These are phyloP conservation scores for Sphyrna mokarran DNA, from an alignment of 2,113 vertebrate genomes.

Conservation along the genomic window DNA sequence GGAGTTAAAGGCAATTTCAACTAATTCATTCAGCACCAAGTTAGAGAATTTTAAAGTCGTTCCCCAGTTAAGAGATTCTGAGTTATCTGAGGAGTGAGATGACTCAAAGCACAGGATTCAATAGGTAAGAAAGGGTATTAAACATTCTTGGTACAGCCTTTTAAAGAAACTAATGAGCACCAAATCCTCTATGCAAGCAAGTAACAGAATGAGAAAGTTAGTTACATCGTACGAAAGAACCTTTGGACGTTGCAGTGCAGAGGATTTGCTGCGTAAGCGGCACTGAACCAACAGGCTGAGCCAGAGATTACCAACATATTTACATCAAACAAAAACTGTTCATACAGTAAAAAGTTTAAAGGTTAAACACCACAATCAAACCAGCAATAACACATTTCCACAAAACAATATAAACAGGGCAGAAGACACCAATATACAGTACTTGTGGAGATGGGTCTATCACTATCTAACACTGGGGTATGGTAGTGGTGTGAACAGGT, in stretches of 20 bases:
- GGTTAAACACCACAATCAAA: not conserved
- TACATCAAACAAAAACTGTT: not conserved
- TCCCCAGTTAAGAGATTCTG: not conserved
- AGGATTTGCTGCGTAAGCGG: not conserved
- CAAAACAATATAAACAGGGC: not conserved
- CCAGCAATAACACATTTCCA: not conserved
- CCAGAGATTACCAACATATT: not conserved
- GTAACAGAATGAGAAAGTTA: not conserved
- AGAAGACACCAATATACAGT: not conserved
- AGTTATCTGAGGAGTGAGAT: not conserved
- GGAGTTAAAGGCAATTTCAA: not conserved
- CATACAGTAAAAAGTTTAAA: not conserved
- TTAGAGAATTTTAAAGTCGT: not conserved
- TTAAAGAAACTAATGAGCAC: not conserved
- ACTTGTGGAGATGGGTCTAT: not conserved
- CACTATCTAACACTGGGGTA: not conserved
- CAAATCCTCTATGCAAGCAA: not conserved
- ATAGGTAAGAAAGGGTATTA: not conserved
- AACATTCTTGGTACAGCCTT: not conserved
- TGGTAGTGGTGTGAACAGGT: too few relatives aligned
- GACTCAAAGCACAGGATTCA: not conserved
- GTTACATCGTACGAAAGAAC: not conserved
- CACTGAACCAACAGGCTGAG: not conserved
- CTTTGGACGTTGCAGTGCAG: not conserved
- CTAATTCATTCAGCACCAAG: not conserved